These are phyloP conservation scores for Columba janthina DNA, from an alignment of 2,113 vertebrate genomes.

Conservation along the genomic window DNA sequence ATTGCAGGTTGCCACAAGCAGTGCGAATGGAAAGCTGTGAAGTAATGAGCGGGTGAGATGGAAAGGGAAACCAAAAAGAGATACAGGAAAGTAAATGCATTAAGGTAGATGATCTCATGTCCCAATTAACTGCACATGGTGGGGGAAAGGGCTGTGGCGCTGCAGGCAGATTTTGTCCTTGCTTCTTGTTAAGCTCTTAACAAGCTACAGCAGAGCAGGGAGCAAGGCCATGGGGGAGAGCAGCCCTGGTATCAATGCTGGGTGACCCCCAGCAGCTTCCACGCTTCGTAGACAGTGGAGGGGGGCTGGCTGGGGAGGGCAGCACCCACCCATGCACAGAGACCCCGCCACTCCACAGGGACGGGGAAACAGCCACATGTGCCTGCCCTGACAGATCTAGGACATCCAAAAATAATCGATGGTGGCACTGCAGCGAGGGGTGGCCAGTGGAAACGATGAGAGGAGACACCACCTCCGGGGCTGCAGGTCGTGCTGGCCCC, in stretches of 20 bases:
- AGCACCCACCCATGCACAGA: background rate
- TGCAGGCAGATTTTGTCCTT: slow-evolving; percentile 10
- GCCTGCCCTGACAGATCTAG: slow-evolving; percentile 63
- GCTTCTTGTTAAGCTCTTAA: background rate
- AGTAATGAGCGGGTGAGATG: background rate
- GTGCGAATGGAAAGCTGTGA: background rate
- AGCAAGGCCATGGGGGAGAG: background rate
- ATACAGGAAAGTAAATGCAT: background rate
- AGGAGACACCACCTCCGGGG: background rate
- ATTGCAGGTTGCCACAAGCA: slow-evolving; percentile 40
- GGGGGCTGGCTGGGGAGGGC: background rate
- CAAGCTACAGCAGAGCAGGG: background rate
- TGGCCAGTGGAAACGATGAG: slow-evolving; percentile 15
- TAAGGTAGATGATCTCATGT: background rate
- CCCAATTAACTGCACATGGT: background rate
- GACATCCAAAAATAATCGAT: slow-evolving; percentile 45
- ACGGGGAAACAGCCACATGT: background rate
- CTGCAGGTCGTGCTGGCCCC: accelerated
- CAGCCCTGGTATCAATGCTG: accelerated
- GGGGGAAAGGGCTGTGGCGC: background rate
- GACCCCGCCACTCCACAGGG: accelerated
- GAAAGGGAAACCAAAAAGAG: slow-evolving; percentile 6
- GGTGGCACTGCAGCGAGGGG: background rate
- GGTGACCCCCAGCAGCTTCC: background rate
- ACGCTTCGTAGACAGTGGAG: background rate